A percentile compares a stretch with the other conserved stretches of the same genome.
phyloP scores from a whole-genome alignment of 2,113 vertebrate species.

The Nothocercus julius region DNA sequence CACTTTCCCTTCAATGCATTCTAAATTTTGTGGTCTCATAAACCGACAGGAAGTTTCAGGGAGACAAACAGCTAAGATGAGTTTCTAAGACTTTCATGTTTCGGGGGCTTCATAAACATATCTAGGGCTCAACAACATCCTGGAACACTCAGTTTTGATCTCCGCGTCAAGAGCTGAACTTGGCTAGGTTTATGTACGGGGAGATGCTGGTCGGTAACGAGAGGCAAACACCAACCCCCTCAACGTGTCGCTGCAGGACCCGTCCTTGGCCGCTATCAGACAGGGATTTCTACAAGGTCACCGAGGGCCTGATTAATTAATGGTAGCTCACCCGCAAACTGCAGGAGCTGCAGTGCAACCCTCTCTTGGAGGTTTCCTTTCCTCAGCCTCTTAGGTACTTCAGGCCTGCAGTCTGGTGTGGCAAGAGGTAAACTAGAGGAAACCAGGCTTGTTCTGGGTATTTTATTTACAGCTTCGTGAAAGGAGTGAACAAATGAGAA shows the following conservation, averaged over 20 bases:
- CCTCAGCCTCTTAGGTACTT: background rate
- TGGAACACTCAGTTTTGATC: background rate
- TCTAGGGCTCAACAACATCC: background rate
- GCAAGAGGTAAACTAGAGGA: background rate
- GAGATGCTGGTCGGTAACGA: background rate
- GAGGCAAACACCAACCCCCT: background rate
- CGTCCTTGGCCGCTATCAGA: background rate
- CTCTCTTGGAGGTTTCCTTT: background rate
- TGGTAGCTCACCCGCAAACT: background rate
- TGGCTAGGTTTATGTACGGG: background rate
- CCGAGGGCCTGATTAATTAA: background rate
- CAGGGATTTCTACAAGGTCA: background rate
- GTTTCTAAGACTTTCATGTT: background rate
- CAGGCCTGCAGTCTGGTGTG: background rate
- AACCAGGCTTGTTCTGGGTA: background rate
- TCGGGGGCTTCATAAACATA: background rate
- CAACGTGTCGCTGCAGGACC: background rate
- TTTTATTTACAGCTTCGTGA: background rate
- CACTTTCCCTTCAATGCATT: background rate
- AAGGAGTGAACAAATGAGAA: background rate
- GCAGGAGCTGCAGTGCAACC: rapidly evolving
- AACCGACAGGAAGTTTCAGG: background rate
- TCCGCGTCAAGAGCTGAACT: background rate
- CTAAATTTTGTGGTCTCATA: background rate
- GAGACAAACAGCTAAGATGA: background rate